Percentiles rank a stretch among this genome's conserved stretches.
These are phyloP conservation scores for Anthophora plumipes DNA, from an alignment of 2,888 invertebrate genomes.

Conservation along the genomic window DNA sequence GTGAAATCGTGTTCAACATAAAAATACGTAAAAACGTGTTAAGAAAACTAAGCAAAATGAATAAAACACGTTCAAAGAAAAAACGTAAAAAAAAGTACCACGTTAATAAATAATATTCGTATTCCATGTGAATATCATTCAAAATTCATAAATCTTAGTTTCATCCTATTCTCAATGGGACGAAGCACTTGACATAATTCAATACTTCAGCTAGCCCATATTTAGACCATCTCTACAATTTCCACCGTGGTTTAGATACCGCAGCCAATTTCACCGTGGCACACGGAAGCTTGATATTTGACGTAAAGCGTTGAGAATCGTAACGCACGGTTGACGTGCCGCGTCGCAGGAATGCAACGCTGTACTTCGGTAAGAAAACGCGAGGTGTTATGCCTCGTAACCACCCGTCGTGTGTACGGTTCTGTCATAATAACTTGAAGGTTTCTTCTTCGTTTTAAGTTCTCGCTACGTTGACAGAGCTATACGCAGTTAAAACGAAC, in stretches of 20 bases:
- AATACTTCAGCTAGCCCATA: too few relatives aligned
- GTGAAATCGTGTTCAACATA: too few relatives aligned
- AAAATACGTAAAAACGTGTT: too few relatives aligned
- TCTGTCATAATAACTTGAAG: slow-evolving; percentile 27
- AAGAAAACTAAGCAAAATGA: too few relatives aligned
- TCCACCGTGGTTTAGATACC: not conserved
- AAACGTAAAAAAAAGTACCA: too few relatives aligned
- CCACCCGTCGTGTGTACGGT: slow-evolving; percentile 16
- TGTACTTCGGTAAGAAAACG: slow-evolving; percentile 19
- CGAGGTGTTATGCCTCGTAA: slow-evolving; percentile 8
- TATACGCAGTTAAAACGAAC: slow-evolving; percentile 61
- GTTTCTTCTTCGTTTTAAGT: slow-evolving; percentile 7
- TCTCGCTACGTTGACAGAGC: slow-evolving; percentile 23
- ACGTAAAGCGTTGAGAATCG: slow-evolving; percentile 16
- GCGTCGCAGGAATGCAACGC: slow-evolving; percentile 18
- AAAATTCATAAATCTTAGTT: too few relatives aligned
- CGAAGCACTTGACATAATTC: too few relatives aligned
- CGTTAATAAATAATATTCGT: too few relatives aligned
- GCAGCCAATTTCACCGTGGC: not conserved
- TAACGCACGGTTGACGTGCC: slow-evolving; percentile 11
- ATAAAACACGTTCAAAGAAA: too few relatives aligned
- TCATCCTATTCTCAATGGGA: too few relatives aligned
- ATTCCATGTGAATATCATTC: too few relatives aligned
- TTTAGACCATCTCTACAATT: too few relatives aligned
- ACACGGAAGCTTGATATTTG: not conserved